Evolutionary conservation across 2,888 invertebrate genomes (phyloP), one percentile per base, ranked within the genome.

Genomic region (Drosophila crucigera): DNA sequence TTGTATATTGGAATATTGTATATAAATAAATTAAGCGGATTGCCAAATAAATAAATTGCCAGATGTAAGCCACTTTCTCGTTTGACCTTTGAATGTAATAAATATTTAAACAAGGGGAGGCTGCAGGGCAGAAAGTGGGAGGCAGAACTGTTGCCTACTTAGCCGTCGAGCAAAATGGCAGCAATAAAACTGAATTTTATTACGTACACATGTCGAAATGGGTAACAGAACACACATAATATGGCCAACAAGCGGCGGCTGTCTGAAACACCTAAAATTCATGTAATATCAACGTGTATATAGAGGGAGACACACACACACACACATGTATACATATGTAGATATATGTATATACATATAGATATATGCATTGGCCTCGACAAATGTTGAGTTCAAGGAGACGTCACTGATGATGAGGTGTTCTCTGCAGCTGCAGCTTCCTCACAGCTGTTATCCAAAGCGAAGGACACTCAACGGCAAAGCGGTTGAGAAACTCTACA

Each of bases 351-450:
- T 30, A 28, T 11, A 62, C 22, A 55, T 11, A 64, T 1, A 50
- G 6, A 39, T 37, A 31, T 50, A 54, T 11, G 3, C 41, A 58
- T 49, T 87, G 89, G 85, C 88, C 88, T 89, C 88, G 82, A 78
- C 76, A 73, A 89, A 91, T 91, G 88, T 89, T 89, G 88, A 89
- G 88, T 89, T 89, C 88, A 89, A 91, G 88, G 88, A 83, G 83
- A 89, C 90, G 87, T 89, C 91, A 90, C 81, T 61, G 85, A 65
- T 78, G 76, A 69, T 71, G 25, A 47, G 47, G 47, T 47, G 73
- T 69, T 43, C 59, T 70, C 60, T 47, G 54, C 54, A 52, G 61
- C 67, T 82, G 73, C 84, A 84, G 82, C 84, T 50, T 83, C 83
- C 73, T 73, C 67, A 72, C 85, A 90, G 78, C 90, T 87, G 84